Percentiles rank a stretch among this genome's conserved stretches.
Evolutionary conservation across 2,888 invertebrate genomes (phyloP).

Genomic region (Helleia helle): DNA sequence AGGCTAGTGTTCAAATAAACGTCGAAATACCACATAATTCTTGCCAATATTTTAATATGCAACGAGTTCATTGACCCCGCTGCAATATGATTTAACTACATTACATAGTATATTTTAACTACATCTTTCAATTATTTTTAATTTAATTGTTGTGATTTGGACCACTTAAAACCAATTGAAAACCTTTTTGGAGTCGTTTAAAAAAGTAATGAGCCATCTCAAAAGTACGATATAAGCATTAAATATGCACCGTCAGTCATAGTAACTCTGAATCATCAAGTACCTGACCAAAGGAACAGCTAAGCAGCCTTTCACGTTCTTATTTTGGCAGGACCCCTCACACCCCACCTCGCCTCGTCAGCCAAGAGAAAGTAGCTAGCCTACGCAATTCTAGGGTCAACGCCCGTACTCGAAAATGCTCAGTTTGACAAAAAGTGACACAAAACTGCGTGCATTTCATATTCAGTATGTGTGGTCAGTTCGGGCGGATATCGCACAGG

Average conservation of each 20-base stretch:
- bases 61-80: too few species aligned
- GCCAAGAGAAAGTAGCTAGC: slow-evolving; percentile 71
- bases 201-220: too few species aligned
- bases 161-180: too few species aligned
- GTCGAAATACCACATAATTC: too few species aligned
- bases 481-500: slow-evolving; percentile 50
- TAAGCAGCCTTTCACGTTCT: slow-evolving; percentile 68
- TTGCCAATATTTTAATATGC: too few species aligned
- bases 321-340: slow-evolving; percentile 71
- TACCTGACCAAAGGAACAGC: slow-evolving; percentile 35
- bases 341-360: slow-evolving; percentile 45
- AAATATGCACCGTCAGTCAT: not conserved
- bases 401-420: slow-evolving; percentile 69
- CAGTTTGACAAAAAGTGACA: slow-evolving; percentile 69
- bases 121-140: too few species aligned
- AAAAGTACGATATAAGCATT: not conserved
- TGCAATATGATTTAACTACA: too few species aligned
- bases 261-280: slow-evolving; percentile 4
- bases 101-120: too few species aligned
- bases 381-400: slow-evolving; percentile 72
- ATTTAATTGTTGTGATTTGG: too few species aligned
- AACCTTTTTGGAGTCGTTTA: too few species aligned
- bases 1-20: too few species aligned
- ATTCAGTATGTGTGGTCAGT: slow-evolving; percentile 67
- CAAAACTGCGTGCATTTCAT: slow-evolving; percentile 63